Conservation (phyloP, 2,888 invertebrate genomes). For the Rhamphomyia laevipes region DNA sequence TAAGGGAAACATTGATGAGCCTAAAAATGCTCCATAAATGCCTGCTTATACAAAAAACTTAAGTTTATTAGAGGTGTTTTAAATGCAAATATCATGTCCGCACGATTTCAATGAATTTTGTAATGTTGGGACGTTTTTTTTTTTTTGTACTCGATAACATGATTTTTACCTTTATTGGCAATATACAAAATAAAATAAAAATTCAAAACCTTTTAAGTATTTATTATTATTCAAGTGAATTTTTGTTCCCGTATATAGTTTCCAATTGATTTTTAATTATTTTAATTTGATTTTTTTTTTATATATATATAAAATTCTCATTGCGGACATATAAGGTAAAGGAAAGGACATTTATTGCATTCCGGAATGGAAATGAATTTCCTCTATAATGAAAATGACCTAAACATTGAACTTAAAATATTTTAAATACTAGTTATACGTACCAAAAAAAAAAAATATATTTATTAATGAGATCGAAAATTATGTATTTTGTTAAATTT, state of each 20-base stretch:
- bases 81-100: constrained; percentile 1
- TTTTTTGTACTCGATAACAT: not conserved
- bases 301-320: too few relatives aligned
- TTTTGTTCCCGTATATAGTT: not conserved
- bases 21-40: too few relatives aligned
- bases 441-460: too few relatives aligned
- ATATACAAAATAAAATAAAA: not conserved
- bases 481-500: too few relatives aligned
- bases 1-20: too few relatives aligned
- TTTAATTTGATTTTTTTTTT: not conserved
- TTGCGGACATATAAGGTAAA: too few relatives aligned
- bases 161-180: too few relatives aligned
- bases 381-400: not conserved
- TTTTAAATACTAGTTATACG: not conserved
- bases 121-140: not conserved
- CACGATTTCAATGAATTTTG: not conserved
- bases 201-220: not conserved
- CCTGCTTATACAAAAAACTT: not conserved
- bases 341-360: too few relatives aligned
- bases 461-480: too few relatives aligned
- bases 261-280: not conserved
- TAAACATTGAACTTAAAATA: not conserved
- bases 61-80: not conserved
- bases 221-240: not conserved
- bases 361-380: too few relatives aligned